Percentiles rank a stretch among this genome's conserved stretches.
Evolutionary conservation across 1,140 invertebrate species (phyloP).

Genomic region (Euborellia annulipes): DNA sequence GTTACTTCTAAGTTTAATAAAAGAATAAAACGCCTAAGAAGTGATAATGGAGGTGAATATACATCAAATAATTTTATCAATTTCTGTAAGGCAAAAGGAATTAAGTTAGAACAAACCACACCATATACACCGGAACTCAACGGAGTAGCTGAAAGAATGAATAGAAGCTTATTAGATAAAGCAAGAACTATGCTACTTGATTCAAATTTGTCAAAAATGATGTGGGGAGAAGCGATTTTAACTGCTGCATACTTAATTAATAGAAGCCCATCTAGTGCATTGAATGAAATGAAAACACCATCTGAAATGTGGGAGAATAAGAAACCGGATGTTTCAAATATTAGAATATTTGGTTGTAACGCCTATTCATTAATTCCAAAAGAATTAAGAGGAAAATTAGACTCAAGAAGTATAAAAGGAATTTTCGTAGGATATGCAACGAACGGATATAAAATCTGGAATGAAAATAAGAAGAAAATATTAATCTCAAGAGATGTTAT

Average conservation of each 20-base stretch:
- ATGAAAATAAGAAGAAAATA: constrained; percentile 1
- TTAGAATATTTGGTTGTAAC: constrained; percentile 11
- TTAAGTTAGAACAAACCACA: constrained; percentile 8
- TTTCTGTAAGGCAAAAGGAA: constrained; percentile 8
- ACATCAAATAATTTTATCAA: constrained; percentile 2
- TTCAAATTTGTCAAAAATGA: neutral
- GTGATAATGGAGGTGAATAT: constrained; percentile 16
- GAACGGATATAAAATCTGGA: constrained; percentile 10
- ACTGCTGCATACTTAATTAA: neutral
- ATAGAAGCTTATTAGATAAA: neutral
- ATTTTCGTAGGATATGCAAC: constrained; percentile 10
- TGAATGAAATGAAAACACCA: neutral
- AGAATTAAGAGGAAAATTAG: constrained; percentile 10
- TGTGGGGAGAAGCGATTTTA: neutral
- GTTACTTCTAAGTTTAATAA: constrained; percentile 1
- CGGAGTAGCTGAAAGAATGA: constrained; percentile 1
- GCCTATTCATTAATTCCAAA: constrained; percentile 12
- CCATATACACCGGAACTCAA: constrained; percentile 1
- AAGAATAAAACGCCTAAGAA: constrained; percentile 6
- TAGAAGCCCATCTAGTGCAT: constrained; percentile 3
- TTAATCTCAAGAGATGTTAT: constrained; percentile 4
- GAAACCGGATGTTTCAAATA: constrained; percentile 12
- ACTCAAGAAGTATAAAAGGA: constrained; percentile 5
- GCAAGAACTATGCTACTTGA: neutral
- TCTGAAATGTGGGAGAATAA: neutral